These are phyloP conservation scores for Scelioninae gen. 1 DNA, from an alignment of 2,888 invertebrate genomes.

Conservation along the genomic window DNA sequence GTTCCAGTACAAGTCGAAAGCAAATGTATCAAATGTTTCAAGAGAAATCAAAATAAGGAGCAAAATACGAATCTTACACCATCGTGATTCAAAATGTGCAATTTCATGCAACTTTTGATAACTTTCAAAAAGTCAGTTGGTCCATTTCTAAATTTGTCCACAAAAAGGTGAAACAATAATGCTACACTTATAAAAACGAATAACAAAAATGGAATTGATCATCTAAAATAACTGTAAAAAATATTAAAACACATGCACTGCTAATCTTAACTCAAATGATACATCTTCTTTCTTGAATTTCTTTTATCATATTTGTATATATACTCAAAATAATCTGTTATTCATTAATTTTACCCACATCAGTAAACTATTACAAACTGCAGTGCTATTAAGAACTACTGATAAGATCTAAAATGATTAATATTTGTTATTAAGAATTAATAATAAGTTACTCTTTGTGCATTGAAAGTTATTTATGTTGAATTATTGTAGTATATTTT, in stretches of 20 bases:
- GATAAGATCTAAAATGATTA: not conserved
- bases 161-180: no score
- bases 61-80: no score
- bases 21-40: conserved; percentile 28
- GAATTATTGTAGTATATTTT: conserved; percentile 1
- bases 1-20: conserved; percentile 22
- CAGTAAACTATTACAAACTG: not conserved
- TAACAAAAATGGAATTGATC: no score
- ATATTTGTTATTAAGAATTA: not conserved
- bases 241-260: not conserved
- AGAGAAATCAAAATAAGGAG: not conserved
- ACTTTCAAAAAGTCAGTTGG: no score
- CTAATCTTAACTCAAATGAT: conserved; percentile 11
- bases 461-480: not conserved
- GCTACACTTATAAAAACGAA: no score
- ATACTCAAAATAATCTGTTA: not conserved
- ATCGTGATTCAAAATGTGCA: no score
- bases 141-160: no score
- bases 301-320: not conserved
- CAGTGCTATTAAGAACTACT: not conserved
- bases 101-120: no score
- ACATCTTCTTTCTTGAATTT: conserved; percentile 6
- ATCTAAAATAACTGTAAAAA: not conserved
- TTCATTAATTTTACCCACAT: not conserved
- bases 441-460: not conserved